Percentiles rank a stretch among this genome's conserved stretches.
Conservation (phyloP, 2,113 vertebrate species). For the Psilopogon haemacephalus region DNA sequence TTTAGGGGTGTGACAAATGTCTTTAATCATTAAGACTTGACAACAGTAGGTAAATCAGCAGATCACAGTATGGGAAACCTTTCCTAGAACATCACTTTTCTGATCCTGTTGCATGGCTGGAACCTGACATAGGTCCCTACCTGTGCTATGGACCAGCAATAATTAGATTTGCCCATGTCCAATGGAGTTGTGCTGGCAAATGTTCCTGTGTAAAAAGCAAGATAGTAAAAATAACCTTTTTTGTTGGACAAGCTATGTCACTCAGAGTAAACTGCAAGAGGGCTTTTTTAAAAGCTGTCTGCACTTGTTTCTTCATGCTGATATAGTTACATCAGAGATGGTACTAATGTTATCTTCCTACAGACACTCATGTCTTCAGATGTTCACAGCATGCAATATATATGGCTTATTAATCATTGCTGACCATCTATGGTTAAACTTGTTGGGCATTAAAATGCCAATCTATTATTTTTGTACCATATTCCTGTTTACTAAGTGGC, state of each 20-base stretch:
- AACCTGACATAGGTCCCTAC: background rate
- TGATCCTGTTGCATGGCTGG: background rate
- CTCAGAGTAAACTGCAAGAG: background rate
- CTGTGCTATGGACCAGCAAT: background rate
- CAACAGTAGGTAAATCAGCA: background rate
- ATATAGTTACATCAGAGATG: background rate
- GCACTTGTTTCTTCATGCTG: background rate
- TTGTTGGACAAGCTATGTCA: background rate
- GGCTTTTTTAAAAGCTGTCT: background rate
- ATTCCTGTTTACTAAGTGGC: background rate
- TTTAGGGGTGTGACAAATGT: background rate
- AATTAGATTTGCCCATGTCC: background rate
- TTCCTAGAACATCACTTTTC: background rate
- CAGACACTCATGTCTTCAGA: background rate
- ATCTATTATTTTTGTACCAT: background rate
- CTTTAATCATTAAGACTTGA: background rate
- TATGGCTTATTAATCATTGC: background rate
- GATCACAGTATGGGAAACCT: background rate
- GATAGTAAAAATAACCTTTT: background rate
- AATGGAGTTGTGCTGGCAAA: background rate
- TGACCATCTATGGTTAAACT: background rate
- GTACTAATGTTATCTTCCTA: background rate
- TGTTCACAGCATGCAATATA: background rate
- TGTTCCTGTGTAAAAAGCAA: background rate
- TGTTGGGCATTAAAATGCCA: background rate